phyloP scores from a whole-genome alignment of 2,888 invertebrate species.

The Mycogona germanica region DNA sequence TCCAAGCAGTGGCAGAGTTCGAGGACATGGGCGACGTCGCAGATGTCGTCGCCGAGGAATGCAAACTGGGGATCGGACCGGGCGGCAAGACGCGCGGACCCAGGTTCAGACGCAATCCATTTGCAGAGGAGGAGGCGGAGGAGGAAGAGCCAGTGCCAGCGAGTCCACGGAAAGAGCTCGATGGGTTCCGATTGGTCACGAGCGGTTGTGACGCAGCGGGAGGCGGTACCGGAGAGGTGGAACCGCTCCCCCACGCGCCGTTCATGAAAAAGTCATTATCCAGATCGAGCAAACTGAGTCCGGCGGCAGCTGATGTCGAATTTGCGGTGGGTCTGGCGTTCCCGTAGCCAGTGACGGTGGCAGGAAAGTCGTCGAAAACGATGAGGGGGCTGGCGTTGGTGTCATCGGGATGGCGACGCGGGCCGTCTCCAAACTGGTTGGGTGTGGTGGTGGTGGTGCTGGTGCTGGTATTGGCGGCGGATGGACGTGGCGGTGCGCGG shows the following conservation, averaged over 20 bases:
- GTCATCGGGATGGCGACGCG: background rate
- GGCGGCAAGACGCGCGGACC: background rate
- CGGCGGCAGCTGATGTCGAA: too few relatives aligned
- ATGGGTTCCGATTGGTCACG: too few relatives aligned
- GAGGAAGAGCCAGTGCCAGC: background rate
- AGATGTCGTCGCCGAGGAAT: background rate
- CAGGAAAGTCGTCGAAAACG: slow-evolving; percentile 2
- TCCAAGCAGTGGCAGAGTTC: background rate
- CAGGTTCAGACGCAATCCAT: background rate
- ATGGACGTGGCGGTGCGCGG: background rate
- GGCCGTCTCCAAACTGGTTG: background rate
- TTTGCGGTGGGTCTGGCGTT: too few relatives aligned
- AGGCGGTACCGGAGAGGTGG: too few relatives aligned
- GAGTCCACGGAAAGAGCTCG: too few relatives aligned
- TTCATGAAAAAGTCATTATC: too few relatives aligned
- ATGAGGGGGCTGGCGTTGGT: background rate
- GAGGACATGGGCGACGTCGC: background rate
- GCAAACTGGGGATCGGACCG: too few relatives aligned
- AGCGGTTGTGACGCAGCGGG: too few relatives aligned
- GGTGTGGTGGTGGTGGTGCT: slow-evolving; percentile 3
- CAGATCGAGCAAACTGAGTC: slow-evolving; percentile 11
- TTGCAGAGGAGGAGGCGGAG: background rate
- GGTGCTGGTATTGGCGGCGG: background rate
- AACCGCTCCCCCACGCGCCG: too few relatives aligned
- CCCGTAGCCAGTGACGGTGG: too few relatives aligned